phyloP scores from a whole-genome alignment of 2,888 invertebrate species.

The Eugnorisma glareosa region DNA sequence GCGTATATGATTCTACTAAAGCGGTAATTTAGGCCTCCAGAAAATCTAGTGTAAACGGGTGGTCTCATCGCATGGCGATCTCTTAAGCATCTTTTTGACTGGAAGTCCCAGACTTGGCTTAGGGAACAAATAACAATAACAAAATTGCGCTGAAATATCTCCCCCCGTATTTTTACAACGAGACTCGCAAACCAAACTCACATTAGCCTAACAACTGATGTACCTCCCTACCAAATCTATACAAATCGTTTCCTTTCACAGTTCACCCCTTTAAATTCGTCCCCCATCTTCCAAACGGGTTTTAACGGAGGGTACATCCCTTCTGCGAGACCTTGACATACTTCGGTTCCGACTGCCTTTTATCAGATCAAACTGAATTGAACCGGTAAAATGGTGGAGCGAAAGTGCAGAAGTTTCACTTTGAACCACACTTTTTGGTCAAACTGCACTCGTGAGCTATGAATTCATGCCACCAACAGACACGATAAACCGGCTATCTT shows the following conservation, averaged over 20 bases:
- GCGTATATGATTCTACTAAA: background rate
- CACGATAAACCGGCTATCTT: background rate
- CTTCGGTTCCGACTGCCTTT: conserved; percentile 48
- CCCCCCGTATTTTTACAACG: conserved; percentile 4
- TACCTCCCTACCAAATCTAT: conserved; percentile 16
- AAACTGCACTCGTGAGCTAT: background rate
- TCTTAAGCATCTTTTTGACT: background rate
- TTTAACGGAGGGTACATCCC: conserved; percentile 47
- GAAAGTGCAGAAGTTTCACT: conserved; percentile 19
- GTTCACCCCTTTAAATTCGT: conserved; percentile 40
- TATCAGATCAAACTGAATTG: conserved; percentile 49
- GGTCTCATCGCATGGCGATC: background rate
- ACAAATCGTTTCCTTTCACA: conserved; percentile 45
- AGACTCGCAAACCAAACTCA: conserved; percentile 19
- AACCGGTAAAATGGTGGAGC: conserved; percentile 18
- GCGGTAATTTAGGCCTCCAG: background rate
- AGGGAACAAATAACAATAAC: background rate
- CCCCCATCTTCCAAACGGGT: conserved; percentile 52
- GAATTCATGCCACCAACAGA: background rate
- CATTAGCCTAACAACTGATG: background rate
- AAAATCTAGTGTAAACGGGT: background rate
- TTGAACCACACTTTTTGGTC: background rate
- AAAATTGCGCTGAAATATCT: too few relatives aligned
- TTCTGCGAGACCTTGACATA: conserved; percentile 55
- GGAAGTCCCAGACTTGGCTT: background rate